phyloP scores from a whole-genome alignment of 2,888 invertebrate genomes.

The Cerastoderma edule region DNA sequence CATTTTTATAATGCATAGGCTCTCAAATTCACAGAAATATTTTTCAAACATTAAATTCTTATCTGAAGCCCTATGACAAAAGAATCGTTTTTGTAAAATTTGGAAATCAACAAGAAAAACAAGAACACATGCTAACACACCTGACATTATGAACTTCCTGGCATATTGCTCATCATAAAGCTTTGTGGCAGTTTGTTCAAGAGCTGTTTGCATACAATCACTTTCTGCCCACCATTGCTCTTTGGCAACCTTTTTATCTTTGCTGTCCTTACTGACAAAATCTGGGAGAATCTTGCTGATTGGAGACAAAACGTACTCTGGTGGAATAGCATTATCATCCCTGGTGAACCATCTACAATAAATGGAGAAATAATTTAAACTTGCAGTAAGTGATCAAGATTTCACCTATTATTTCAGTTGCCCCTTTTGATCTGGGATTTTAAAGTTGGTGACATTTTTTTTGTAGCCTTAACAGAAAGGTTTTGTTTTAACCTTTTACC shows the following conservation, averaged over 20 bases:
- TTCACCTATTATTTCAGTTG: too few relatives aligned
- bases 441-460: too few relatives aligned
- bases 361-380: too few relatives aligned
- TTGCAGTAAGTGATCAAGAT: too few relatives aligned
- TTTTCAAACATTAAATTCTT: too few relatives aligned
- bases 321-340: conserved; percentile 68
- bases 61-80: not conserved
- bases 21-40: too few relatives aligned
- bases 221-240: conserved; percentile 63
- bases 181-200: conserved; percentile 54
- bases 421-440: too few relatives aligned
- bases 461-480: too few relatives aligned
- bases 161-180: conserved; percentile 58
- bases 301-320: conserved; percentile 60
- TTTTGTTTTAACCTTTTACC: too few relatives aligned
- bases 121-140: conserved; percentile 35
- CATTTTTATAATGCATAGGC: too few relatives aligned
- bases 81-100: not conserved
- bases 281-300: conserved; percentile 67
- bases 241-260: conserved; percentile 60
- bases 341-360: conserved; percentile 66
- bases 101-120: not conserved
- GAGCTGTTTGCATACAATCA: conserved; percentile 61
- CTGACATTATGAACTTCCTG: conserved; percentile 67
- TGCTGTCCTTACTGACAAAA: conserved; percentile 55